Evolutionary conservation across 1,140 invertebrate genomes (phyloP).

Genomic region (Drosophila serrata): DNA sequence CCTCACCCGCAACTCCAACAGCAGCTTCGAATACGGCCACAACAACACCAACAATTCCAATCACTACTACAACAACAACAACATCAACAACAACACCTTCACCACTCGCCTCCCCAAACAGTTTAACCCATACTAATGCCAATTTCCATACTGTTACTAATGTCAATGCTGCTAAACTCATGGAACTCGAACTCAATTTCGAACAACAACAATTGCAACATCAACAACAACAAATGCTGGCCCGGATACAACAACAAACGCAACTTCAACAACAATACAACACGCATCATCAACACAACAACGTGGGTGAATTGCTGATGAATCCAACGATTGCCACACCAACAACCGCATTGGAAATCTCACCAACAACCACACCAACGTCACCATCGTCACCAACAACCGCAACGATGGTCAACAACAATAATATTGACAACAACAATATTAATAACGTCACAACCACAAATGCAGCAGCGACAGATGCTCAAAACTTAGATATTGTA

Average conservation of each 20-base stretch:
- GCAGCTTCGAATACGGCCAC: slow-evolving; percentile 35
- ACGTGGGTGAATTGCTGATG: slow-evolving; percentile 50
- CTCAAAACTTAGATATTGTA: slow-evolving; percentile 85
- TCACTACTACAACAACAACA: slow-evolving; percentile 16
- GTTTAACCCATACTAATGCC: slow-evolving; percentile 82
- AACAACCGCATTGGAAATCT: slow-evolving; percentile 12
- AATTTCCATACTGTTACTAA: slow-evolving; percentile 83
- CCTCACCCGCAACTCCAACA: slow-evolving; percentile 28
- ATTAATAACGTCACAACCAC: slow-evolving; percentile 30
- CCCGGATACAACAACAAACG: slow-evolving; percentile 80
- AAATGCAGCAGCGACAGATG: slow-evolving; percentile 82
- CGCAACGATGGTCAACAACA: slow-evolving; percentile 58
- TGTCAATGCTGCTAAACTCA: slow-evolving; percentile 68
- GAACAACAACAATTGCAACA: slow-evolving; percentile 68
- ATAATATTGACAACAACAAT: slow-evolving; percentile 40
- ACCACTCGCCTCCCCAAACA: slow-evolving; percentile 54
- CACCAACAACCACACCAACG: slow-evolving; percentile 53
- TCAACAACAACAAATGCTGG: slow-evolving; percentile 80
- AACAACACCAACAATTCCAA: slow-evolving; percentile 36
- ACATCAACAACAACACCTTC: slow-evolving; percentile 40
- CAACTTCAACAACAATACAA: slow-evolving; percentile 83
- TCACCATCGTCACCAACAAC: slow-evolving; percentile 46
- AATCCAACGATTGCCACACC: slow-evolving; percentile 35
- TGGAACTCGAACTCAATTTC: slow-evolving; percentile 50
- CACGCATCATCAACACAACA: slow-evolving; percentile 61